Percentiles rank a stretch among this genome's conserved stretches.
These are phyloP conservation scores for Melanargia galathea DNA, from an alignment of 2,888 invertebrate species.

Conservation along the genomic window DNA sequence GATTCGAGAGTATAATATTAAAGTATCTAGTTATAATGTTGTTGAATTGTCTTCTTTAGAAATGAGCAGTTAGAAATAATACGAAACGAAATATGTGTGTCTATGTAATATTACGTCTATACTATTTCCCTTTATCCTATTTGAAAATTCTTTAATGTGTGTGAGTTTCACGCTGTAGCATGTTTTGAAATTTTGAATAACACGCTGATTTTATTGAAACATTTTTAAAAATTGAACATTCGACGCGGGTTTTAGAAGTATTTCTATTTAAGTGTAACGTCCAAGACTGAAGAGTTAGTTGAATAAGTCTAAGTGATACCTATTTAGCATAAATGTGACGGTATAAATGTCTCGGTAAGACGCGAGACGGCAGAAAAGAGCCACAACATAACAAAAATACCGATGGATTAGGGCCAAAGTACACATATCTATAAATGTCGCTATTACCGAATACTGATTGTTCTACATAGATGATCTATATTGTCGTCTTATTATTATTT, in stretches of 20 bases:
- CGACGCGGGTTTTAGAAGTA: slow-evolving; percentile 80
- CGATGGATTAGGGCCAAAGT: slow-evolving; percentile 23
- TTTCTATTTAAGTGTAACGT: slow-evolving; percentile 81
- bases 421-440: slow-evolving; percentile 11
- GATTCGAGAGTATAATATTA: slow-evolving; percentile 49
- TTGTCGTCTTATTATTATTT: background rate
- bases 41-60: slow-evolving; percentile 51
- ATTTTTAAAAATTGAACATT: slow-evolving; percentile 59
- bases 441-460: too few species aligned
- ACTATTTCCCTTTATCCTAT: slow-evolving; percentile 44
- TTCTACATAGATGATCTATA: too few species aligned
- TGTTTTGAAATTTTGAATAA: slow-evolving; percentile 44
- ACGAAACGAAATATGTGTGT: slow-evolving; percentile 48
- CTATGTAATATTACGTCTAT: slow-evolving; percentile 45
- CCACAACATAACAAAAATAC: slow-evolving; percentile 34
- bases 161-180: slow-evolving; percentile 53
- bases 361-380: slow-evolving; percentile 51
- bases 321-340: slow-evolving; percentile 80
- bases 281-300: slow-evolving; percentile 82
- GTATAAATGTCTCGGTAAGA: slow-evolving; percentile 78
- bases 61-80: slow-evolving; percentile 46
- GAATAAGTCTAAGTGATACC: slow-evolving; percentile 79
- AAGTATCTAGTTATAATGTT: slow-evolving; percentile 48
- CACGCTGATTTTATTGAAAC: slow-evolving; percentile 51
- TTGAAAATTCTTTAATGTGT: slow-evolving; percentile 46